Evolutionary conservation across 2,113 vertebrate species (phyloP).

Genomic region (Mesoclemmys tuberculata): DNA sequence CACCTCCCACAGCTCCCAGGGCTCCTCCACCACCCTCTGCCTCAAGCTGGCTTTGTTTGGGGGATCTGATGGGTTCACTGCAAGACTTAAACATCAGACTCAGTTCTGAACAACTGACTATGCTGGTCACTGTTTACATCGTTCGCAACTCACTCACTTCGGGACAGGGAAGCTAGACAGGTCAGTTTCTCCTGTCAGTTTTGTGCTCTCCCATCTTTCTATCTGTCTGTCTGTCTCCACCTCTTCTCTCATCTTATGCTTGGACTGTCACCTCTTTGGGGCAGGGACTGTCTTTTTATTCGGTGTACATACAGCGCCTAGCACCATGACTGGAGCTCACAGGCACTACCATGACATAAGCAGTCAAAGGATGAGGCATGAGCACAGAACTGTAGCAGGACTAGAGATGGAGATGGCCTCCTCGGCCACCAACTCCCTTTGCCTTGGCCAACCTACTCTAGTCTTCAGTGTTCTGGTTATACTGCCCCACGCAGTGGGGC

Average conservation of each 20-base stretch:
- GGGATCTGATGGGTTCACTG: neutral
- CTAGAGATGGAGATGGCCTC: neutral
- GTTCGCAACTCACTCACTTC: no score
- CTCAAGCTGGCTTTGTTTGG: neutral
- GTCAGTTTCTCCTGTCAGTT: neutral
- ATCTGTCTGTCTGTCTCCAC: neutral
- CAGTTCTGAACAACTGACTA: neutral
- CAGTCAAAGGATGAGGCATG: neutral
- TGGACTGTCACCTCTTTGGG: neutral
- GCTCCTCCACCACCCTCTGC: neutral
- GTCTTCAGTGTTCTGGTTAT: neutral
- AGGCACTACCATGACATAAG: neutral
- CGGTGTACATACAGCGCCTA: no score
- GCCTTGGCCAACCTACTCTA: neutral
- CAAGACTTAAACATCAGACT: neutral
- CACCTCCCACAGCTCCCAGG: neutral
- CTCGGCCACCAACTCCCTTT: neutral
- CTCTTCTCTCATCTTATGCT: neutral
- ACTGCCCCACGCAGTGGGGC: neutral
- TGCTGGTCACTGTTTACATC: neutral
- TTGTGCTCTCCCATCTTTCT: neutral
- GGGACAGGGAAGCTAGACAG: neutral
- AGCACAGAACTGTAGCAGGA: neutral
- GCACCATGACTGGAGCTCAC: no score
- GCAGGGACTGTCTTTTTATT: neutral